Evolutionary conservation across 2,797 vertebrate species (phyloP), one percentile per base, ranked within the genome.

Genomic region (Enteromius argenteus): DNA sequence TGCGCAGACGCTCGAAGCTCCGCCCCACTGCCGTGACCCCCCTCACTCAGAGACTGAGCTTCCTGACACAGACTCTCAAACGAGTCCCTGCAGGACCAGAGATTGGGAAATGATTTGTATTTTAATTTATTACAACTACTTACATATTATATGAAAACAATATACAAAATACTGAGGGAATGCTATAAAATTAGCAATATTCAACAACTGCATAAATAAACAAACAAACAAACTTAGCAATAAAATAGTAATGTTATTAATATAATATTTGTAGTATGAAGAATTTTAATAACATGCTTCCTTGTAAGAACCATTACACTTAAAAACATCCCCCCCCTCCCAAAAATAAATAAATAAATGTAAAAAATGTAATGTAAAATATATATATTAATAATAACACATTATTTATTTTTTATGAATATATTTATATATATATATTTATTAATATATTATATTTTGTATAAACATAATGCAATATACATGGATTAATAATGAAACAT

Each of bases 51-150:
- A 3, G 93, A 89, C 91, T 97, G 97, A 67, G 96, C 96, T 89
- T 96, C 95, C 88, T 98, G 96, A 67, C 96, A 95, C 64, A 99
- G 92, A 75, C 96, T 96, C 89, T 99, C 97, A 37, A 99, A 97
- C 4, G 97, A 97, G 88, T 98, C 97, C 85, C 39, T 32, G 30
- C 56, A 51, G 27, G 8, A 21, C 3, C 42, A 9, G 4, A 39
- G 35, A 60, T 60, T 11, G 21, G 19, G 5, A 49, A 72, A 77
- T 62, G 1, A 35, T 84, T 44, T 7, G 10, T 4, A 19, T 39
- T 80, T 7, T 8, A 30, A 19, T 71, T 60, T 27, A 21, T 2
- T 17, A 30, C 1, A 78, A 7, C 6, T 73, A 51, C 27, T 21
- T 73, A 51, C 0, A 56, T 14, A 56, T n/a, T 74, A 35, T 75